Evolutionary conservation across 1,140 invertebrate genomes (phyloP).

Genomic region (Paramacrobiotus metropolitanus): DNA sequence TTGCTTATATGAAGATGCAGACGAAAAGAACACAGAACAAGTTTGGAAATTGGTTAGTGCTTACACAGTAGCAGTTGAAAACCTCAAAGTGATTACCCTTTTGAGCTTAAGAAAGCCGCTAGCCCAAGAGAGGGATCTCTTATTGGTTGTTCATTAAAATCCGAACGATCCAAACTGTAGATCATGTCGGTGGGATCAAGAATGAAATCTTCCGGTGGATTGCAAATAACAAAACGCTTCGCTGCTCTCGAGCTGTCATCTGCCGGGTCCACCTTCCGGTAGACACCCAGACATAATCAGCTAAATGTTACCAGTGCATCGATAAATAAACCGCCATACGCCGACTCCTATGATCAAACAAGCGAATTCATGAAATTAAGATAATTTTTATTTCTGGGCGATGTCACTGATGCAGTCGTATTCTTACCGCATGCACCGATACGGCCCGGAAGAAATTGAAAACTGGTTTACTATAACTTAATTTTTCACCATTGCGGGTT

Average conservation of each 20-base stretch:
- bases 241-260: conserved; percentile 13
- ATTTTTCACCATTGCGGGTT: background rate
- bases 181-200: conserved; percentile 24
- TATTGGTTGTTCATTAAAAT: no score
- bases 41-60: no score
- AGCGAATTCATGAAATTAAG: background rate
- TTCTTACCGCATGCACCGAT: background rate
- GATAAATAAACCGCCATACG: background rate
- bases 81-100: no score
- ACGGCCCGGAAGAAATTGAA: background rate
- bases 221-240: conserved; percentile 26
- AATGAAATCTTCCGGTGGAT: conserved; percentile 22
- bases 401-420: no score
- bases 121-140: no score
- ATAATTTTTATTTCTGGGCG: no score
- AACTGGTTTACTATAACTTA: background rate
- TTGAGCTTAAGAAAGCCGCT: no score
- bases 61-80: no score
- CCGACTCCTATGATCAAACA: background rate
- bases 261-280: background rate
- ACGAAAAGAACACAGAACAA: no score
- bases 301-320: background rate
- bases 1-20: no score
- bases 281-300: background rate
- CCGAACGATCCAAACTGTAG: background rate